A percentile compares a stretch with the other conserved stretches of the same genome.
These are phyloP conservation scores for Phacellophora camtschatica DNA, from an alignment of 30 jellyfish, hydroid and myxozoan genomes.

Conservation along the genomic window DNA sequence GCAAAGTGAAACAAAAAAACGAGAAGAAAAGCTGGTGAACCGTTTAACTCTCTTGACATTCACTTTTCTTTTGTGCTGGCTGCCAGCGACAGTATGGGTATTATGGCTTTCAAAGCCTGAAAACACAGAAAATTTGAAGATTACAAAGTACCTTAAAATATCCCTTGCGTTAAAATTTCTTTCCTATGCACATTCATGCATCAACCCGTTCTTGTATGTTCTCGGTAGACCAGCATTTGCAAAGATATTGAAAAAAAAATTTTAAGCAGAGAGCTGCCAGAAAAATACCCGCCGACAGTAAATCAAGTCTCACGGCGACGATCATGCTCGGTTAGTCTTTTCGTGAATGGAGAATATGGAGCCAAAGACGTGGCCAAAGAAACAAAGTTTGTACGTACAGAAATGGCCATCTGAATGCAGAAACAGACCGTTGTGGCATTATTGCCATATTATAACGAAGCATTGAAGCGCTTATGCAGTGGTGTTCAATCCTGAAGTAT, in stretches of 20 bases:
- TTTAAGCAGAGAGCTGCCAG: too few relatives aligned
- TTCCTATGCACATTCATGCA: conserved; percentile 20
- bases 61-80: conserved; percentile 22
- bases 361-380: neutral
- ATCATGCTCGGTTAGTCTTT: too few relatives aligned
- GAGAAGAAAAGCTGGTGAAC: neutral
- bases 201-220: conserved; percentile 27
- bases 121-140: neutral
- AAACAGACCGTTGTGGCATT: too few relatives aligned
- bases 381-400: neutral
- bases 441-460: too few relatives aligned
- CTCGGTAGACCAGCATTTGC: conserved; percentile 54
- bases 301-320: too few relatives aligned
- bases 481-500: too few relatives aligned
- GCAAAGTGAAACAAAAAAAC: neutral
- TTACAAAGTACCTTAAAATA: neutral
- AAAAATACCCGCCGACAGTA: too few relatives aligned
- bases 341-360: too few relatives aligned
- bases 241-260: neutral
- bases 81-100: conserved; percentile 12
- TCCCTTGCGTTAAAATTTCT: neutral
- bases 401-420: neutral
- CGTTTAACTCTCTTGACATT: conserved; percentile 26
- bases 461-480: too few relatives aligned
- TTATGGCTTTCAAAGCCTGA: conserved; percentile 9